phyloP scores from a whole-genome alignment of 2,113 vertebrate species.

The Cervus canadensis region DNA sequence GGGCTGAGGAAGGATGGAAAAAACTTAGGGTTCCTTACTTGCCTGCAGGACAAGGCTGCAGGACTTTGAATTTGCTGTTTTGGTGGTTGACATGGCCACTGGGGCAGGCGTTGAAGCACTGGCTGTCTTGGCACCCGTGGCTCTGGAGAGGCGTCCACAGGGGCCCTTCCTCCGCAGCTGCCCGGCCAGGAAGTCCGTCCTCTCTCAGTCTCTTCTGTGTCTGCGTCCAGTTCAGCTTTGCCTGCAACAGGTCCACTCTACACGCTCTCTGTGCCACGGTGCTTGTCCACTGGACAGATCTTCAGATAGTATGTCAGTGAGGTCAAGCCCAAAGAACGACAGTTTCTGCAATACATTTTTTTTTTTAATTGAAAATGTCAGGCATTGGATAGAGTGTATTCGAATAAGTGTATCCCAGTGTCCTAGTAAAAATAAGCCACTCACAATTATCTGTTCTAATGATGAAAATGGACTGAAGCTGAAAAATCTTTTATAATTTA shows the following conservation, averaged over 20 bases:
- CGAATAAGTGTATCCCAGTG: not conserved
- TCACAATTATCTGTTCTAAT: not conserved
- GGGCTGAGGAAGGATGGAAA: not conserved
- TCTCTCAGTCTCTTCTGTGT: not conserved
- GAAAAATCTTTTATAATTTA: not conserved
- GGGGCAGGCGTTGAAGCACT: not conserved
- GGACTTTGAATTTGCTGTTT: not conserved
- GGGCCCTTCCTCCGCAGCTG: not conserved
- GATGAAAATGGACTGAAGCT: not conserved
- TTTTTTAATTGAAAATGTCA: not conserved
- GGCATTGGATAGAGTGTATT: not conserved
- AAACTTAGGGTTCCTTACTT: not conserved
- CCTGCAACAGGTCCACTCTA: not conserved
- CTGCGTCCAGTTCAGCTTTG: not conserved
- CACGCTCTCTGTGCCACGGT: not conserved
- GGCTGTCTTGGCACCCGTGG: not conserved
- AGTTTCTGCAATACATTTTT: not conserved
- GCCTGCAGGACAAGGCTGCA: not conserved
- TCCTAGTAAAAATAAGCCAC: not conserved
- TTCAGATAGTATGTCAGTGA: not conserved
- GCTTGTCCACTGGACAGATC: not conserved
- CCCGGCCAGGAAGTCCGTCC: not conserved
- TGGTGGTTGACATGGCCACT: not conserved
- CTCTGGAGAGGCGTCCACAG: not conserved
- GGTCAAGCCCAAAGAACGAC: not conserved